A percentile compares a stretch with the other conserved stretches of the same genome.
phyloP scores from a whole-genome alignment of 1,140 invertebrate species.

The Sitobion miscanthi region DNA sequence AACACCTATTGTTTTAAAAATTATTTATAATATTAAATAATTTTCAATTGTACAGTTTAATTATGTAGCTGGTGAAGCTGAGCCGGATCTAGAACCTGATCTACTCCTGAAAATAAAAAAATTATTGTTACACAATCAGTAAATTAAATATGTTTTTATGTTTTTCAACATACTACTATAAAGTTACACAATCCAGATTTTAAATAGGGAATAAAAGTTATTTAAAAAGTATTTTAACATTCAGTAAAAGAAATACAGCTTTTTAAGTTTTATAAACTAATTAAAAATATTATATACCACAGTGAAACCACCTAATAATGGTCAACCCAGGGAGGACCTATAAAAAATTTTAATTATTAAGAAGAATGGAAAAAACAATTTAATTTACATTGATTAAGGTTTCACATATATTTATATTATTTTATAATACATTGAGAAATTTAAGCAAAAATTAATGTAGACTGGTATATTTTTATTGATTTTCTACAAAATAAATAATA shows the following conservation, averaged over 20 bases:
- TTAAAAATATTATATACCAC: background rate
- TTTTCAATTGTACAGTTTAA: background rate
- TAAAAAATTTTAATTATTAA: too few relatives aligned
- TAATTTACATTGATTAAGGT: too few relatives aligned
- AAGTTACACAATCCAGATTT: background rate
- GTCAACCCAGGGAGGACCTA: too few relatives aligned
- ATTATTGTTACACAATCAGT: background rate
- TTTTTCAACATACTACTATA: background rate
- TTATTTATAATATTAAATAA: background rate
- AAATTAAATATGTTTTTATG: background rate
- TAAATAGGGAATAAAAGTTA: background rate
- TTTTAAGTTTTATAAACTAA: background rate
- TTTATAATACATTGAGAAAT: background rate
- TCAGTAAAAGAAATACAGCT: background rate
- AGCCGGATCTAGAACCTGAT: conserved; percentile 62
- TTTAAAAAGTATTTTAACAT: background rate
- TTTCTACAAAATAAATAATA: background rate
- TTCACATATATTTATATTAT: background rate
- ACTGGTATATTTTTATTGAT: background rate
- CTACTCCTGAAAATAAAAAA: conserved; percentile 59
- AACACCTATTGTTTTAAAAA: background rate
- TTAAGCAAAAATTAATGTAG: background rate
- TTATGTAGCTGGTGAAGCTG: conserved; percentile 19
- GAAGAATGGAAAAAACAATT: too few relatives aligned
- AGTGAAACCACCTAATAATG: too few relatives aligned